These are phyloP conservation scores for Perizoma flavofasciatum DNA, from an alignment of 2,888 invertebrate genomes.

Conservation along the genomic window DNA sequence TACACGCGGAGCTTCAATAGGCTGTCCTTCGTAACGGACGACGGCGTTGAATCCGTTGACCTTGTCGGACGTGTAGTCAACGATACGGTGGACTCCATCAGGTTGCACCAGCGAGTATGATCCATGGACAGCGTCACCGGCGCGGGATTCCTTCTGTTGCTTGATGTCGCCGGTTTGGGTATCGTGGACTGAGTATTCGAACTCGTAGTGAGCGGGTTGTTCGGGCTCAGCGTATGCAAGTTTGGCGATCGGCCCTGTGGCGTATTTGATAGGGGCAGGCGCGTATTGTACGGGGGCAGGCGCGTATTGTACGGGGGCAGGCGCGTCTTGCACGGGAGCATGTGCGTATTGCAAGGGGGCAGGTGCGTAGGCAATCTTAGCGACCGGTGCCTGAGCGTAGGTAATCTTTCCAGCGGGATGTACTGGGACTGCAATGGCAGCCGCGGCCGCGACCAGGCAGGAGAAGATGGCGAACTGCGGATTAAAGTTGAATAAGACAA, in stretches of 20 bases:
- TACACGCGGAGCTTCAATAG: conserved; percentile 47
- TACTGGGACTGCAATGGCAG: conserved; percentile 52
- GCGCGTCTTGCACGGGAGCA: conserved; percentile 26
- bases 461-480: conserved; percentile 53
- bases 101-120: conserved; percentile 79
- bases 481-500: conserved; percentile 10
- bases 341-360: conserved; percentile 21
- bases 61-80: conserved; percentile 74
- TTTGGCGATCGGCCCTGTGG: conserved; percentile 58
- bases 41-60: conserved; percentile 74
- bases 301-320: conserved; percentile 30
- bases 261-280: conserved; percentile 26
- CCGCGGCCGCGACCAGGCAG: conserved; percentile 57
- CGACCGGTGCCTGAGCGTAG: conserved; percentile 47
- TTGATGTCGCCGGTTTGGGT: conserved; percentile 73
- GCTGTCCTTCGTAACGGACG: conserved; percentile 73
- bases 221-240: conserved; percentile 64
- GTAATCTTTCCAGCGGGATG: conserved; percentile 47
- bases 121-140: conserved; percentile 72
- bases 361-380: conserved; percentile 27
- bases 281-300: conserved; percentile 26
- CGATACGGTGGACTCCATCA: conserved; percentile 73
- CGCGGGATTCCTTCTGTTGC: conserved; percentile 73
- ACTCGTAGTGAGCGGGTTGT: conserved; percentile 72
- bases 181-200: conserved; percentile 75